Base-by-base conservation (phyloP, 2,113 vertebrate genomes). In the Sorex fumeus region DNA sequence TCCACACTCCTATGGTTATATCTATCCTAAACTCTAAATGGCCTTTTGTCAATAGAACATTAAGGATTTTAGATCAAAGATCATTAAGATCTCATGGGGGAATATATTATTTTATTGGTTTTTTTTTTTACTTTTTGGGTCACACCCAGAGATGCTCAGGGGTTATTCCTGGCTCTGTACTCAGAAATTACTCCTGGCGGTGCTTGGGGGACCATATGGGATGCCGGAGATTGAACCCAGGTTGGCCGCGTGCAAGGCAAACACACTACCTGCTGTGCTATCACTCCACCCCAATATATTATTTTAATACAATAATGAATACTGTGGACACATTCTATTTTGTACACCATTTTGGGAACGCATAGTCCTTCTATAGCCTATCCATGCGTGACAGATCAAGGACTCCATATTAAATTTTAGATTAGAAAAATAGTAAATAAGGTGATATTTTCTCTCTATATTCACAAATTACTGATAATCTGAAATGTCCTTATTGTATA, bases 321-420 rank as follows among this genome's bases (percentile, higher is more conserved):
- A 27, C n/a, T 32, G 53, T 66, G 11, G 28, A 40, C 19, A 40
- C 19, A 30, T 78, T 84, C 60, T 87, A 60, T 69, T 76, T 81
- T 74, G 69, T 2, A 10, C 81, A 57, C 25, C 28, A 21, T 50
- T 81, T 90, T 77, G 19, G 57, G 53, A 6, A 30, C 2, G 15
- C 34, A 43, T 28, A 80, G n/a, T n/a, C 1, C 64, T 8, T 1
- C 25, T 16, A 19, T 66, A 19, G 43, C n/a, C 19, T 43, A 5
- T 19, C 25, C 9, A 84, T 2, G 8, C 30, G 67, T 2, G 45
- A 5, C 3, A 84, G 12, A 13, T 60, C 19, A 83, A 90, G 19
- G 18, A 21, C 13, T 69, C 9, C 36, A 86, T n/a, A 50, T 81
- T 66, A 70, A 45, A 71, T 92, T 76, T 88, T 81, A 69, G 75